Base-by-base conservation (phyloP, 2,797 vertebrate genomes). In the Helarctos malayanus region DNA sequence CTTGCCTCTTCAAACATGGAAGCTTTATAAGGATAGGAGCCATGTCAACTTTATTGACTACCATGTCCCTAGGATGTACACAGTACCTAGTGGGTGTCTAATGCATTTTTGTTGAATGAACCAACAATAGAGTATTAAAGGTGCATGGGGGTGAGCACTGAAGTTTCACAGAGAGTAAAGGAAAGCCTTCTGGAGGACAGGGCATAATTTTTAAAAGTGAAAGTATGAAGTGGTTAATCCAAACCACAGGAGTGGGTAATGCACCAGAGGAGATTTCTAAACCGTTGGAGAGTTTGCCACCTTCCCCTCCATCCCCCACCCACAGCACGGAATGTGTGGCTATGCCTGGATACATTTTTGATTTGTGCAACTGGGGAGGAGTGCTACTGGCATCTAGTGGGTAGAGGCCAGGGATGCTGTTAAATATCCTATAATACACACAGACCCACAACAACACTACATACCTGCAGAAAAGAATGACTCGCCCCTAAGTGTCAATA, bases 101-200 rank as follows among this genome's bases (percentile, higher is more conserved):
- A 13, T 41, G 35, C 10, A 79, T 82, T 92, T 91, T 78, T 15
- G 61, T 73, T 59, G 35, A 97, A 45, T 65, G 7, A 76, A 80
- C 21, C n/a, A 73, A 96, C 9, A 57, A 59, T 5, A 49, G 15
- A 21, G 15, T 45, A 52, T 84, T 52, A 75, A 86, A 61, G 14
- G 35, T 45, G 14, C 2, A 59, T 21, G 29, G 25, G 2, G 4
- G 7, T 4, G 27, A 16, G 5, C 4, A 35, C 38, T 41, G 56
- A 71, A 52, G 49, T 49, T 7, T 57, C 57, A 75, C 18, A 76
- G 79, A 83, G 9, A 81, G 14, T 25, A n/a, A 93, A 7, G 52
- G n/a, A 45, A 14, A 89, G 6, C 8, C 47, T 71, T 92, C 47
- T 11, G 19, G 41, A 35, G 83, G 38, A 25, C 4, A 2, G 3